Conservation (phyloP, 2,797 vertebrate species). For the Gallinago stenura region DNA sequence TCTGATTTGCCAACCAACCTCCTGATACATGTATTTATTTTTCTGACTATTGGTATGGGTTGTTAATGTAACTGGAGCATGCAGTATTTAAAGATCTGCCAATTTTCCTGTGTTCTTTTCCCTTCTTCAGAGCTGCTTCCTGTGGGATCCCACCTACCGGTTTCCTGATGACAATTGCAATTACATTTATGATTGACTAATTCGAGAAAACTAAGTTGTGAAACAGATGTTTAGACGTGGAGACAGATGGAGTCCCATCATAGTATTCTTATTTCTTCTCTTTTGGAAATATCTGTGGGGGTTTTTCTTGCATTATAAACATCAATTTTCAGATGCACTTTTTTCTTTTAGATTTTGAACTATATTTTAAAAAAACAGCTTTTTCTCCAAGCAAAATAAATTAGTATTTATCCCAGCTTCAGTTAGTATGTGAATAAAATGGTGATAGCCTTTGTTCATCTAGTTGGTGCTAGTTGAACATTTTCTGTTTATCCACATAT, state of each 20-base stretch:
- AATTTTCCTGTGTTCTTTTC: neutral
- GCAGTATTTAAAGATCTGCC: neutral
- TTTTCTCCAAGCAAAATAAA: neutral
- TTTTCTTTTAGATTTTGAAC: neutral
- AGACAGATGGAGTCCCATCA: neutral
- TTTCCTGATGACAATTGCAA: neutral
- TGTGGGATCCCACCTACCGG: neutral
- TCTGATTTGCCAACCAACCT: neutral
- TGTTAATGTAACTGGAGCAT: neutral
- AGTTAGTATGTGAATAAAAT: neutral
- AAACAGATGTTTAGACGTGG: neutral
- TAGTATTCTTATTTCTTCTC: neutral
- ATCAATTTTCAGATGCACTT: neutral
- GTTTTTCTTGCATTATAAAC: neutral
- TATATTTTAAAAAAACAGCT: neutral
- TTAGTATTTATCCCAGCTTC: neutral
- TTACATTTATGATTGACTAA: neutral
- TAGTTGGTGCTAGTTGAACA: neutral
- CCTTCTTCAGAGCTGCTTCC: neutral
- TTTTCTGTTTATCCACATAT: neutral
- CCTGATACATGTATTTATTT: neutral
- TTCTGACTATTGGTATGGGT: neutral
- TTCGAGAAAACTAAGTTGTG: neutral
- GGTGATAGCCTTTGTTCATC: neutral
- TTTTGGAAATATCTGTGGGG: neutral